Evolutionary conservation across 1,140 invertebrate genomes (phyloP).

Genomic region (Lepidurus packardi): DNA sequence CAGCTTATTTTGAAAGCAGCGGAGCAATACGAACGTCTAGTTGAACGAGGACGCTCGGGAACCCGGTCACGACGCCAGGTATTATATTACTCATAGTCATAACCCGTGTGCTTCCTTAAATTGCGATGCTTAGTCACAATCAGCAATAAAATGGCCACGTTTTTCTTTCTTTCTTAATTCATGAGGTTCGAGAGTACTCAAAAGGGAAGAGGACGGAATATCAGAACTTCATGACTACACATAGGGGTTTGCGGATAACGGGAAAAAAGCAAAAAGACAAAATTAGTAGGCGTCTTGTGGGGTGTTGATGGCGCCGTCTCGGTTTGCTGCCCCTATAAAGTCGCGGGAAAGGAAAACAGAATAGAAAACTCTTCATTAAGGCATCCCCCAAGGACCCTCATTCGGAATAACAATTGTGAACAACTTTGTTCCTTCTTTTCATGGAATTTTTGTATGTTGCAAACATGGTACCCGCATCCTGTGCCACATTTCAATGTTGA

Average conservation of each 20-base stretch:
- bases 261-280: background rate
- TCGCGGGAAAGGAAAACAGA: background rate
- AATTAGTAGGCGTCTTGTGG: background rate
- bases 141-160: background rate
- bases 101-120: too few relatives aligned
- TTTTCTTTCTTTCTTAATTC: background rate
- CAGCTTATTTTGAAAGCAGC: conserved; percentile 33
- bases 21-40: conserved; percentile 30
- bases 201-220: background rate
- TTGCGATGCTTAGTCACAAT: background rate
- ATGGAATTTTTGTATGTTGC: too few relatives aligned
- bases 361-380: background rate
- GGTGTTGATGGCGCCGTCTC: background rate
- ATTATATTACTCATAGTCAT: background rate
- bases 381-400: background rate
- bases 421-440: too few relatives aligned
- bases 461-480: too few relatives aligned
- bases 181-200: too few relatives aligned
- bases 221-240: background rate
- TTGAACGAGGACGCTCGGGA: conserved; percentile 15
- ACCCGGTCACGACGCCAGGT: background rate
- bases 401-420: too few relatives aligned
- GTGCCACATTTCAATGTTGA: too few relatives aligned
- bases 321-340: background rate
- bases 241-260: background rate